Evolutionary conservation across 1,140 invertebrate species (phyloP).

Genomic region (Platyscapa corneri): DNA sequence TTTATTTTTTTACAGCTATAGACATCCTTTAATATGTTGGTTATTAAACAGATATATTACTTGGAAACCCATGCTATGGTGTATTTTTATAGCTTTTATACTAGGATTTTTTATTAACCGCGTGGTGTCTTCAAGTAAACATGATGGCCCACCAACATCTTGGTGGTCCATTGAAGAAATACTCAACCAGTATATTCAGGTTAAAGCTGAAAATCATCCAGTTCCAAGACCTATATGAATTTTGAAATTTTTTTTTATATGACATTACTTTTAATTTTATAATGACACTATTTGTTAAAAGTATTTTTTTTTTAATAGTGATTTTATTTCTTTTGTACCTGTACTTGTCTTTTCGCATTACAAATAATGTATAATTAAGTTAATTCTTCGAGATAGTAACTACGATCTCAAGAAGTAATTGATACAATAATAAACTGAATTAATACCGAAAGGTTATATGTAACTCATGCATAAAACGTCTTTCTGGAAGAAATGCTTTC

Average conservation of each 20-base stretch:
- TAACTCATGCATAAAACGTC: conserved; percentile 8
- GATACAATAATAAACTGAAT: not conserved
- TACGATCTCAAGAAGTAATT: conserved; percentile 19
- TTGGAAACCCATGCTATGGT: conserved; percentile 58
- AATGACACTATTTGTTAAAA: conserved; percentile 43
- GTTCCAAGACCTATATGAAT: conserved; percentile 59
- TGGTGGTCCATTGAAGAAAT: conserved; percentile 63
- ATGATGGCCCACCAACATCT: conserved; percentile 46
- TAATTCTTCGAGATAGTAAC: conserved; percentile 5
- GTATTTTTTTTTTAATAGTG: conserved; percentile 39
- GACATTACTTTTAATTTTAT: conserved; percentile 35
- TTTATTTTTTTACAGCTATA: conserved; percentile 43
- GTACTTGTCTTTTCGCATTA: conserved; percentile 47
- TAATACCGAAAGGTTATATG: not conserved
- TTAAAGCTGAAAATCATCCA: conserved; percentile 47
- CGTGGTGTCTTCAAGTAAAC: conserved; percentile 54
- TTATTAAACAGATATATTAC: conserved; percentile 44
- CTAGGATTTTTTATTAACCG: conserved; percentile 63
- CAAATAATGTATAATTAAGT: conserved; percentile 40
- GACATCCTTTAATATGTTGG: conserved; percentile 32
- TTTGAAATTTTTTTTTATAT: not conserved
- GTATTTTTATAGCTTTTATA: conserved; percentile 61
- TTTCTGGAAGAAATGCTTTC: not conserved
- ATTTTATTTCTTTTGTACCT: conserved; percentile 49
- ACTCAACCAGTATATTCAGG: conserved; percentile 52